Base-by-base conservation (phyloP, 2,797 vertebrate species). In the Okamejei kenojei region DNA sequence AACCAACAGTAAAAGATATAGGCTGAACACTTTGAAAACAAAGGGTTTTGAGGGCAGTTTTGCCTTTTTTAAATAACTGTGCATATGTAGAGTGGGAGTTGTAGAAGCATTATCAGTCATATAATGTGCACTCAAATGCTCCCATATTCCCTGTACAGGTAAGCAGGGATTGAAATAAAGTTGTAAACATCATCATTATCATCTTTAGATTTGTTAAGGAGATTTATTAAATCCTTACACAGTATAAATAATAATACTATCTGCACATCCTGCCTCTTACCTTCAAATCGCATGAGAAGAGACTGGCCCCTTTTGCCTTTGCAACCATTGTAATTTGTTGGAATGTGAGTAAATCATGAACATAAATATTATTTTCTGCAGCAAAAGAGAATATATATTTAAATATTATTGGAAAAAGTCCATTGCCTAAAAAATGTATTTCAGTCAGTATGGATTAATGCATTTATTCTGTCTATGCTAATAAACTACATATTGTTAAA, bases 341-440 rank as follows among this genome's bases (percentile, higher is more conserved):
- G 96, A 99, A 99, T 10, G 99, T 99, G 95, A 99, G 95, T 58
- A 99, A 96, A 96, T 99, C 99, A 82, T 99, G 99, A 94, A 99
- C 99, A 3, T 99, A 98, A 95, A 99, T 98, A 95, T 98, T 99
- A 96, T 98, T 99, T 96, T 99, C 99, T 99, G 96, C 94, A 95
- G 94, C 94, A 95, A 13, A 94, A 84, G 84, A 93, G 23, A 81
- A 45, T 88, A 80, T 63, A 93, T 82, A 81, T 81, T 78, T 38
- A 17, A 68, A 93, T 17, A 7, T 54, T 65, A 63, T 32, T 88
- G 93, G 38, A 94, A 92, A 78, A 7, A 54, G 15, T 1, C 32
- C 7, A 74, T 23, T 74, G 71, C 19, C 23, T 74, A 19, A 68
- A 88, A 68, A 88, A 8, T 2, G 35, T n/a, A 68, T 32, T 88